phyloP scores from a whole-genome alignment of 2,797 vertebrate genomes.

The Rhynchonycteris naso region DNA sequence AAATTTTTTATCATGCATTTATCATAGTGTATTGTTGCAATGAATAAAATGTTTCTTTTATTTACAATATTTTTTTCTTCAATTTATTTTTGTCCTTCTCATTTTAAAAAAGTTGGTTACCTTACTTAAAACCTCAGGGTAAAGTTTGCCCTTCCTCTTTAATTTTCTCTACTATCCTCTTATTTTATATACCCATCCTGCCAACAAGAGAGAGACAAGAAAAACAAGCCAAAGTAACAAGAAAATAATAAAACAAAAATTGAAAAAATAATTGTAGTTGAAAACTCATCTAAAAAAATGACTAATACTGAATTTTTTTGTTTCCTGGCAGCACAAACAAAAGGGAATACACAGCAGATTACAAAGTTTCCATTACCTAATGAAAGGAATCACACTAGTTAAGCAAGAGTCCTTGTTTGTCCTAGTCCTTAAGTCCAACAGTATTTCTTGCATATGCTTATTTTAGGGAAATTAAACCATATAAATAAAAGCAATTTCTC shows the following conservation, averaged over 20 bases:
- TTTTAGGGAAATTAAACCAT: background rate
- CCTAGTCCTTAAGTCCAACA: background rate
- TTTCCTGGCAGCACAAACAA: background rate
- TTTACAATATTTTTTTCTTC: too few species aligned
- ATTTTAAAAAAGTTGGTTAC: too few species aligned
- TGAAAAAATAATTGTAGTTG: background rate
- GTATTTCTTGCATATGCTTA: background rate
- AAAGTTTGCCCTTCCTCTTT: background rate
- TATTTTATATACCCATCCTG: background rate
- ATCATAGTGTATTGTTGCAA: too few species aligned
- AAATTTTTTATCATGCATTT: too few species aligned
- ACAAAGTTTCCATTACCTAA: background rate
- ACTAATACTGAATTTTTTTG: background rate
- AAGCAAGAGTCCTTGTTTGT: background rate
- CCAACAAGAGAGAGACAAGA: background rate
- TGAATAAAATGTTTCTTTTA: too few species aligned
- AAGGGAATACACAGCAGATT: background rate
- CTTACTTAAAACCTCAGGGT: background rate
- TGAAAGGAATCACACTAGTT: background rate
- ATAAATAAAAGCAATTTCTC: background rate
- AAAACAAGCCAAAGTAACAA: slow-evolving; percentile 4
- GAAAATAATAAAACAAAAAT: background rate
- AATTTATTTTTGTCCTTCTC: too few species aligned
- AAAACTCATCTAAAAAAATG: slow-evolving; percentile 4
- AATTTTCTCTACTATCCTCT: background rate